These are phyloP conservation scores for Solenopsis invicta DNA, from an alignment of 1,140 invertebrate species.

Conservation along the genomic window DNA sequence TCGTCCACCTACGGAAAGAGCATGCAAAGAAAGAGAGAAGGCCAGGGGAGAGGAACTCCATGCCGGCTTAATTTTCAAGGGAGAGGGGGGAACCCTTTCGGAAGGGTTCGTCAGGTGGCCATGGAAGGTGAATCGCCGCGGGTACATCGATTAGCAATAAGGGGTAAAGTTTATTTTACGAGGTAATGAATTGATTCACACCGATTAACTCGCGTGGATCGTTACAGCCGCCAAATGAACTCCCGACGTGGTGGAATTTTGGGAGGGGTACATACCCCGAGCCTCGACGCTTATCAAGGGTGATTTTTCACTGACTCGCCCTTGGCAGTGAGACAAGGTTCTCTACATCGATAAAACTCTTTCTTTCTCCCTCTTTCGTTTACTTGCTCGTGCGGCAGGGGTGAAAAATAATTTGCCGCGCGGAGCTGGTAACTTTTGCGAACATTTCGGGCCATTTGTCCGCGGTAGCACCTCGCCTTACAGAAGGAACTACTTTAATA, in stretches of 20 bases:
- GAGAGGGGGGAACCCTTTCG: neutral
- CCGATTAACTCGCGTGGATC: slow-evolving; percentile 4
- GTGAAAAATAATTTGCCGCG: slow-evolving; percentile 70
- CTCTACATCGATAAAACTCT: slow-evolving; percentile 17
- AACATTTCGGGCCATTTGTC: slow-evolving; percentile 65
- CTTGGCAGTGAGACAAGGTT: neutral
- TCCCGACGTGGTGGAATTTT: slow-evolving; percentile 4
- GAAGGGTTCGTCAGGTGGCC: slow-evolving; percentile 34
- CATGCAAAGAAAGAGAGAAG: slow-evolving; percentile 18
- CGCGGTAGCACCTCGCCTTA: slow-evolving; percentile 53
- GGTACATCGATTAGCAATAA: slow-evolving; percentile 47
- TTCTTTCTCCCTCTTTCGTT: neutral
- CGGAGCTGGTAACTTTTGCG: slow-evolving; percentile 44
- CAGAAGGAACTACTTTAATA: slow-evolving; percentile 75
- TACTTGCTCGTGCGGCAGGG: neutral
- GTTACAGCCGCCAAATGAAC: slow-evolving; percentile 24
- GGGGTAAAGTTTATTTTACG: slow-evolving; percentile 2
- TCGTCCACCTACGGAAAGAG: slow-evolving; percentile 4
- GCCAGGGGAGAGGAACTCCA: neutral
- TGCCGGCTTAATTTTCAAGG: slow-evolving; percentile 47
- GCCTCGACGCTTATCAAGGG: neutral
- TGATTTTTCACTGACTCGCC: slow-evolving; percentile 26
- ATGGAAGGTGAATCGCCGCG: slow-evolving; percentile 31
- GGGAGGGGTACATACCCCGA: neutral
- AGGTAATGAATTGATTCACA: slow-evolving; percentile 37